These are phyloP conservation scores for Xenus cinereus DNA, from an alignment of 2,113 vertebrate species.

Conservation along the genomic window DNA sequence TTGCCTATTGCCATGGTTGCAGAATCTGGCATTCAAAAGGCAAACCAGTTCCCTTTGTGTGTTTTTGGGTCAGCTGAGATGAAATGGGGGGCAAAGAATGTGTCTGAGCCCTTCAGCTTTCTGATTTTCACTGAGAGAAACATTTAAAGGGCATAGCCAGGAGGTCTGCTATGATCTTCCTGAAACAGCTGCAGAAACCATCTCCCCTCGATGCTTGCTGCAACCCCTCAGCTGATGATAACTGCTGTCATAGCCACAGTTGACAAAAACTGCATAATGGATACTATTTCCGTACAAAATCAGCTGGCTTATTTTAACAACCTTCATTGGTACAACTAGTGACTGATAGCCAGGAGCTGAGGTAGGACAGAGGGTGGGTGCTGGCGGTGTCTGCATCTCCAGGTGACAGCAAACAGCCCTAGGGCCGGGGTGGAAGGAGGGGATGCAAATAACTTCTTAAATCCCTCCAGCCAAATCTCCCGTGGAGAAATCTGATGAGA, in stretches of 20 bases:
- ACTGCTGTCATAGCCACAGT: not conserved
- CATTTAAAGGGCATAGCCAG: not conserved
- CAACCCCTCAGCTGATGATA: not conserved
- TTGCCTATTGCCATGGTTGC: not conserved
- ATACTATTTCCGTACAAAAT: not conserved
- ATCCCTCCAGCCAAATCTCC: not conserved
- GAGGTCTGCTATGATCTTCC: not conserved
- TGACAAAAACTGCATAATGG: not conserved
- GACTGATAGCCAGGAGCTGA: not conserved
- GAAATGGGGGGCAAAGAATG: not conserved
- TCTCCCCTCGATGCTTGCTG: not conserved
- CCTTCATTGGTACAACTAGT: too few species aligned
- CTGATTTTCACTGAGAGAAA: not conserved
- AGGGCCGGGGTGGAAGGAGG: not conserved
- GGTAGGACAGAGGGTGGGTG: rapidly evolving
- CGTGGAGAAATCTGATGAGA: not conserved
- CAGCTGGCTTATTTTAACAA: not conserved
- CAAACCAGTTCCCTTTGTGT: not conserved
- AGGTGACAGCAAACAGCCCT: not conserved
- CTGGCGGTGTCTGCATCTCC: not conserved
- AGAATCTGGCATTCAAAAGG: not conserved
- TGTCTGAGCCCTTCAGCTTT: not conserved
- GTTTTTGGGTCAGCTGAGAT: not conserved
- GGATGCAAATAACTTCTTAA: not conserved
- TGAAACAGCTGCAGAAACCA: not conserved